A percentile compares a stretch with the other conserved stretches of the same genome.
Conservation (phyloP, 2,113 vertebrate genomes). For the Casuarius casuarius region DNA sequence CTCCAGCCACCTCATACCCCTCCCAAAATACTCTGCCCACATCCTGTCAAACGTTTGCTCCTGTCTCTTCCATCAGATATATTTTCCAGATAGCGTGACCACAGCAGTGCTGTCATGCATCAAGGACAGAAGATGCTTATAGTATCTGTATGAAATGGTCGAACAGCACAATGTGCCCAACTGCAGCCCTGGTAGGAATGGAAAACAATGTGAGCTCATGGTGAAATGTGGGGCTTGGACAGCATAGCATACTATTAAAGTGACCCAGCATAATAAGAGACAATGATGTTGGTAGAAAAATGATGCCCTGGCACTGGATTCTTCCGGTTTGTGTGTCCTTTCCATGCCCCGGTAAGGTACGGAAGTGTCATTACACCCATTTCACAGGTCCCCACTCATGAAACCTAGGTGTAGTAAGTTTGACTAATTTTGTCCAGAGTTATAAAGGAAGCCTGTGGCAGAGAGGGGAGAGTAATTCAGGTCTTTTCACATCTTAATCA, state of each 20-base stretch:
- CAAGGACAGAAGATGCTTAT: neutral
- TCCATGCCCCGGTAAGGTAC: neutral
- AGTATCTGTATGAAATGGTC: neutral
- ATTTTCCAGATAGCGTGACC: neutral
- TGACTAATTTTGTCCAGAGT: neutral
- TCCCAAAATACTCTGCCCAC: neutral
- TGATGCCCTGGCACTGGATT: fast-evolving
- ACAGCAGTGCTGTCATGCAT: neutral
- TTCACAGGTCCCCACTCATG: neutral
- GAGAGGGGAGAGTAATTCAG: neutral
- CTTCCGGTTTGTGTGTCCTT: neutral
- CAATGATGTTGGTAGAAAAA: neutral
- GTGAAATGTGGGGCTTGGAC: neutral
- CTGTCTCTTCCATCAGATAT: neutral
- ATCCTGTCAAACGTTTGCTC: neutral
- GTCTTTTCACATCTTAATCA: neutral
- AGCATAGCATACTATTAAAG: neutral
- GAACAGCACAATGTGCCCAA: neutral
- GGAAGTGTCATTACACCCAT: neutral
- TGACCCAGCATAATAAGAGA: neutral
- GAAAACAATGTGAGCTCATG: neutral
- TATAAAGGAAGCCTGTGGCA: neutral
- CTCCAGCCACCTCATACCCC: fast-evolving
- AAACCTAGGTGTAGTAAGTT: neutral
- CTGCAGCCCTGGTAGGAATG: neutral